Conservation (phyloP, 2,888 invertebrate genomes). For the Amaurobius ferox region DNA sequence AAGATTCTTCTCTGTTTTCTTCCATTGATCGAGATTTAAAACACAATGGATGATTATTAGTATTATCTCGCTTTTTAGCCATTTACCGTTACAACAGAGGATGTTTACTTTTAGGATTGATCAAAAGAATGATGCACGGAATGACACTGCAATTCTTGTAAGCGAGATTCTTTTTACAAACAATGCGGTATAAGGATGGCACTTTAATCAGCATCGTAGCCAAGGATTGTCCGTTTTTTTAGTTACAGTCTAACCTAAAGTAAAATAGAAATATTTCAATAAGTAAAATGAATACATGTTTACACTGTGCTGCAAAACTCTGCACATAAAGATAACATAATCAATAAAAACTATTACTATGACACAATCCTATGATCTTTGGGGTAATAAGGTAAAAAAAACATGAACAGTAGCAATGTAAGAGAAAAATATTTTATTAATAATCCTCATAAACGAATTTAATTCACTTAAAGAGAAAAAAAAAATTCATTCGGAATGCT, state of each 20-base stretch:
- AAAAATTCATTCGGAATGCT: too few relatives aligned
- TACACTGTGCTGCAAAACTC: neutral
- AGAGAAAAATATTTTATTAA: too few relatives aligned
- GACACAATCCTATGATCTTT: too few relatives aligned
- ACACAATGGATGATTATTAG: conserved; percentile 48
- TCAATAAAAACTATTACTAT: neutral
- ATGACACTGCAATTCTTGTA: conserved; percentile 24
- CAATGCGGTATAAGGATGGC: conserved; percentile 5
- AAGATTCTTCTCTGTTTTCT: conserved; percentile 59
- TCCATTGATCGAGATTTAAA: conserved; percentile 65
- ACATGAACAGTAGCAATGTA: too few relatives aligned
- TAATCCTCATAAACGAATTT: too few relatives aligned
- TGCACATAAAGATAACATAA: neutral
- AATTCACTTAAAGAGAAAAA: too few relatives aligned
- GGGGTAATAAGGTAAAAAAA: too few relatives aligned
- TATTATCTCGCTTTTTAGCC: conserved; percentile 57
- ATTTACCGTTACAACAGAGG: conserved; percentile 31
- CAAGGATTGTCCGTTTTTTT: neutral
- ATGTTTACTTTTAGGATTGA: conserved; percentile 16
- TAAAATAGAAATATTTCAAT: neutral
- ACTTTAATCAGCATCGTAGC: conserved; percentile 17
- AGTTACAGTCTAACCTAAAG: neutral
- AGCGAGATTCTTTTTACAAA: conserved; percentile 17
- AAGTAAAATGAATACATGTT: neutral
- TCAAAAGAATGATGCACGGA: neutral